Evolutionary conservation across 2,888 invertebrate species (phyloP), one percentile per base, ranked within the genome.

Genomic region (Phoronis australis): DNA sequence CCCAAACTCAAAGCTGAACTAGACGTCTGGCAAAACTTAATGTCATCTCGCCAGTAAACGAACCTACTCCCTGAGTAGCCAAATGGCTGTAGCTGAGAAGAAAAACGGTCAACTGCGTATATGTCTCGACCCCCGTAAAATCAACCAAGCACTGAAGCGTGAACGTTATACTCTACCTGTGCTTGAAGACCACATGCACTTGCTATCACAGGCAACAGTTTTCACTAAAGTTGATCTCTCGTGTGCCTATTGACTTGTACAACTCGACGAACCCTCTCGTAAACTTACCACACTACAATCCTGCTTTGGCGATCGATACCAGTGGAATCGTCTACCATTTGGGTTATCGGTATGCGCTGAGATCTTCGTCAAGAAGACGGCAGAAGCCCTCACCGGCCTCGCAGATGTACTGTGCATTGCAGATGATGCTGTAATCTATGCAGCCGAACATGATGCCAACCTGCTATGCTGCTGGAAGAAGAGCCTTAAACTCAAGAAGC

Each of bases 311-410:
- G 56, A 55, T n/a, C 21, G 60, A 15, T 59, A 50, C 44, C 3
- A 55, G 37, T 60, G 53, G 56, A 37, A 40, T 3, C 44, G 55
- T 37, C 40, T 60, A 20, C 54, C 56, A 9, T 59, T 60, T 37
- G 56, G 56, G 15, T 18, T 42, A 18, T 47, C 44, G 15, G 56
- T 51, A 5, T 56, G 52, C 2, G 27, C 55, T 20, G 51, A 57
- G 37, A 58, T 54, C 20, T 58, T 58, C 43, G 57, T 54, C 45
- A 48, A 41, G 38, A 54, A 55, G 23, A 42, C 59, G 9, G 24
- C 48, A 3, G 50, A 55, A 26, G 51, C 48, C 4, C 26, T 58
- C 22, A 41, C 42, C 4, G 56, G 52, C 15, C 48, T 57, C 5
- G 45, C 46, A 23, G 56, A 54, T 9, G 54, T 56, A 15, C 43